phyloP scores from a whole-genome alignment of 1,140 invertebrate genomes.

The Calycopis cecrops region DNA sequence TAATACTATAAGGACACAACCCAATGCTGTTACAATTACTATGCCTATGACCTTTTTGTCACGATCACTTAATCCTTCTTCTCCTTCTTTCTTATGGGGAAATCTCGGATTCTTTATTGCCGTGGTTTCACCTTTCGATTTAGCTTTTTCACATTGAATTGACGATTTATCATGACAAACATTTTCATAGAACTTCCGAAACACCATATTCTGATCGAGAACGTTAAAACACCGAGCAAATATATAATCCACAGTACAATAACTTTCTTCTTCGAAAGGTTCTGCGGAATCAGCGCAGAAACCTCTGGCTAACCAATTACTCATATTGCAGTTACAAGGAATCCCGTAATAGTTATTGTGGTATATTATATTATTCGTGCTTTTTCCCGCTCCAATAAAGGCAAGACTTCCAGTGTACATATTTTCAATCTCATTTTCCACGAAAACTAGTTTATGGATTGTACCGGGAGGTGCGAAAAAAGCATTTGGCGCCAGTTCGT shows the following conservation, averaged over 20 bases:
- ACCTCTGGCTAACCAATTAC: conserved; percentile 73
- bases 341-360: conserved; percentile 79
- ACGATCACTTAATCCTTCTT: conserved; percentile 39
- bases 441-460: conserved; percentile 77
- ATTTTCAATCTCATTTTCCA: conserved; percentile 77
- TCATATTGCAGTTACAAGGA: conserved; percentile 78
- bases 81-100: conserved; percentile 52
- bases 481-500: conserved; percentile 73
- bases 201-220: conserved; percentile 77
- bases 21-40: conserved; percentile 51
- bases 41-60: conserved; percentile 63
- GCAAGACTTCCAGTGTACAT: conserved; percentile 71
- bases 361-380: conserved; percentile 69
- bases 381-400: conserved; percentile 72
- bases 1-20: conserved; percentile 50
- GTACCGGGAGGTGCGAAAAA: conserved; percentile 62
- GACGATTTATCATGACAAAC: conserved; percentile 74
- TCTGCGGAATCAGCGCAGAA: conserved; percentile 57
- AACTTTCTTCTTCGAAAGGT: conserved; percentile 76
- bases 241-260: conserved; percentile 77
- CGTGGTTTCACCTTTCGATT: conserved; percentile 45
- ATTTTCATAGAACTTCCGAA: conserved; percentile 77
- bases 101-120: conserved; percentile 67
- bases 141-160: conserved; percentile 69
- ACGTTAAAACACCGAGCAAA: conserved; percentile 79